Evolutionary conservation across 2,113 vertebrate genomes (phyloP).

Genomic region (Salvelinus sp.): DNA sequence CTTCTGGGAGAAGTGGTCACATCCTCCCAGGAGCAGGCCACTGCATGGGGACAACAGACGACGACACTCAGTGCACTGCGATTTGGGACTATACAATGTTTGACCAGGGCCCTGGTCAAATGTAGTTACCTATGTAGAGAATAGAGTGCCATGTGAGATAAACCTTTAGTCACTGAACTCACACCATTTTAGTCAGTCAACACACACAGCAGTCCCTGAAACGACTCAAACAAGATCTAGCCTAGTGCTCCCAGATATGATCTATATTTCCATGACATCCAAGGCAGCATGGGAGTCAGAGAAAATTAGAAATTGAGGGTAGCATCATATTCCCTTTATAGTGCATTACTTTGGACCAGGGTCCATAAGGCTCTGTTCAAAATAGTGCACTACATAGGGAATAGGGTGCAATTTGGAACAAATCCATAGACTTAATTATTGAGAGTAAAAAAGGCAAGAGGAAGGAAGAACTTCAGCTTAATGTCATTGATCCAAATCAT

Average conservation of each 20-base stretch:
- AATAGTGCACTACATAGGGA: too few species aligned
- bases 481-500: constrained; percentile 25
- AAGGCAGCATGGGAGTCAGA: too few species aligned
- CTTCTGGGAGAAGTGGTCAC: constrained; percentile 55
- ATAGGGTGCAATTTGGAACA: not conserved
- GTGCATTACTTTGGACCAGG: too few species aligned
- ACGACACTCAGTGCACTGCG: not conserved
- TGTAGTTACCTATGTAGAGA: too few species aligned
- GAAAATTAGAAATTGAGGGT: too few species aligned
- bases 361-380: too few species aligned
- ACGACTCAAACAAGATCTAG: not conserved
- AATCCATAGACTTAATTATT: not conserved
- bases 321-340: too few species aligned
- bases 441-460: constrained; percentile 32
- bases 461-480: constrained; percentile 21
- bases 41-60: constrained; percentile 58
- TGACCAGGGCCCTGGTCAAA: too few species aligned
- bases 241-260: not conserved
- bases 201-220: not conserved
- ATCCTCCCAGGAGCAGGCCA: constrained; percentile 62
- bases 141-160: too few species aligned
- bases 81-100: too few species aligned
- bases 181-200: not conserved
- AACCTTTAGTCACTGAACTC: not conserved
- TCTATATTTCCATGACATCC: not conserved